Percentiles rank a stretch among this genome's conserved stretches.
Evolutionary conservation across 2,797 vertebrate species (phyloP).

Genomic region (Eulemur albifrons): DNA sequence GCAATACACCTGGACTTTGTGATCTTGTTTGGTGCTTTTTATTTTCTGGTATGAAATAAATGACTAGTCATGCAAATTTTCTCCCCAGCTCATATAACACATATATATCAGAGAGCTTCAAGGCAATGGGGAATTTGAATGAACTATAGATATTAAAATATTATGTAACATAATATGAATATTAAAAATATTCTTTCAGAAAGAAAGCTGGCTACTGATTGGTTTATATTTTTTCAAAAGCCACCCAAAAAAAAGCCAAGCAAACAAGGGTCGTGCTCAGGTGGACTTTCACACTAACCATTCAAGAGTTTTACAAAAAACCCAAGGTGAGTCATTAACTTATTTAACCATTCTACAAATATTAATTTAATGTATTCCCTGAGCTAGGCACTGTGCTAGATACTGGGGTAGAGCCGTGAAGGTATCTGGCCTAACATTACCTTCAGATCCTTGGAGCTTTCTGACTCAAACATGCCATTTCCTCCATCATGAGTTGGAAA

Average conservation of each 20-base stretch:
- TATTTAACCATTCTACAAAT: not conserved
- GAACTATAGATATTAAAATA: not conserved
- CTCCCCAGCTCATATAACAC: not conserved
- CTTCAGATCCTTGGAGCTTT: not conserved
- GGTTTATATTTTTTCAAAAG: slow-evolving; percentile 20
- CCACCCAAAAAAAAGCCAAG: not conserved
- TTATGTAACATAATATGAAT: not conserved
- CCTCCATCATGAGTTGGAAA: not conserved
- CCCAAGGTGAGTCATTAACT: not conserved
- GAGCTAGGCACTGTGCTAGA: not conserved
- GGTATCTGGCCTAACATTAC: not conserved
- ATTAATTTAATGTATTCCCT: not conserved
- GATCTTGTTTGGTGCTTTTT: not conserved
- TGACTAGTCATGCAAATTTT: not conserved
- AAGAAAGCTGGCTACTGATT: not conserved
- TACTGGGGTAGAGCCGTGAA: not conserved
- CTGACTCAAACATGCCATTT: not conserved
- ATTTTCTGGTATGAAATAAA: slow-evolving; percentile 3
- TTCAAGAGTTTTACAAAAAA: not conserved
- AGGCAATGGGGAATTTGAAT: not conserved
- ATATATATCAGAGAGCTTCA: not conserved
- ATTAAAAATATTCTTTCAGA: not conserved
- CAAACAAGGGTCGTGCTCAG: not conserved
- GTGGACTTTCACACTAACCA: not conserved
- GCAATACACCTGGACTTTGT: not conserved